Conservation (phyloP, 1,140 invertebrate genomes). For the Drosophila sucinea region DNA sequence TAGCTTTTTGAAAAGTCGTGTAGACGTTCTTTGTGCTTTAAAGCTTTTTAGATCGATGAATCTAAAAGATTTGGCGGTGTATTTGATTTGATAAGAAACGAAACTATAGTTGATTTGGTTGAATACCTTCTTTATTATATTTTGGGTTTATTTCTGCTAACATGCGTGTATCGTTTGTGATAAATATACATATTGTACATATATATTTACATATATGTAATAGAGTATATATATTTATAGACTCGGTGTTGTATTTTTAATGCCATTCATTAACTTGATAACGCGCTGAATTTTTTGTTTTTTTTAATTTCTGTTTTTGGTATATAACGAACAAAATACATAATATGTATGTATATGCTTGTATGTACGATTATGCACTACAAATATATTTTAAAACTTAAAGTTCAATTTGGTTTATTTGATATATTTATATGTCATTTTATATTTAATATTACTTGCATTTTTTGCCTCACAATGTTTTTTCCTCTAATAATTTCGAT, state of each 20-base stretch:
- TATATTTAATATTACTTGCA: slow-evolving; percentile 8
- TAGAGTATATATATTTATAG: slow-evolving; percentile 49
- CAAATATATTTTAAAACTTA: slow-evolving; percentile 71
- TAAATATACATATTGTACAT: slow-evolving; percentile 53
- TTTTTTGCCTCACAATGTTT: slow-evolving; percentile 38
- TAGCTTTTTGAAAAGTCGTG: too few relatives aligned
- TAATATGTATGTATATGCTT: slow-evolving; percentile 37
- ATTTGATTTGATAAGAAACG: not conserved
- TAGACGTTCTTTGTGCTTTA: not conserved
- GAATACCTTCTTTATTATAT: slow-evolving; percentile 50
- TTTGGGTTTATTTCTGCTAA: slow-evolving; percentile 70
- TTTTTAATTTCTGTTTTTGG: slow-evolving; percentile 36
- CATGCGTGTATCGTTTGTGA: slow-evolving; percentile 70
- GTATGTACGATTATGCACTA: slow-evolving; percentile 46
- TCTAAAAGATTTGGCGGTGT: not conserved
- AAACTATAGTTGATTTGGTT: not conserved
- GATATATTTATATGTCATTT: slow-evolving; percentile 25
- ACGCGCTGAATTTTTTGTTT: slow-evolving; percentile 46
- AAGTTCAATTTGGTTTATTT: slow-evolving; percentile 66
- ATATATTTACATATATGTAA: slow-evolving; percentile 52
- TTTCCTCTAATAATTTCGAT: slow-evolving; percentile 28
- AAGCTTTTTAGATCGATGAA: not conserved
- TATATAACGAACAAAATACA: slow-evolving; percentile 68
- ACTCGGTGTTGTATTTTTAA: slow-evolving; percentile 23
- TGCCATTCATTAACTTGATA: slow-evolving; percentile 61